Base-by-base conservation (phyloP, 2,113 vertebrate species). In the Hemibagrus wyckioides region DNA sequence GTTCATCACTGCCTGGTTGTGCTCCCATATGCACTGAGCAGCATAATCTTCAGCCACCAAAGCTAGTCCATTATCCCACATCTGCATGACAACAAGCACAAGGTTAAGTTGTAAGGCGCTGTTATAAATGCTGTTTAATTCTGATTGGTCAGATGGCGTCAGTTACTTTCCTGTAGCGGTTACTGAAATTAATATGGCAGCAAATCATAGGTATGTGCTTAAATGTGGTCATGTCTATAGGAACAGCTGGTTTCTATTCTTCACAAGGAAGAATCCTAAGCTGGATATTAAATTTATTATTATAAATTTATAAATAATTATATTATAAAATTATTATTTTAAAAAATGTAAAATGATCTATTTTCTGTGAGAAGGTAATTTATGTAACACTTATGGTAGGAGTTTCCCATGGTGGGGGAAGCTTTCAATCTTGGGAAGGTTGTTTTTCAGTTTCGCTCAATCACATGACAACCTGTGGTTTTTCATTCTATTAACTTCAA, bases 11-110 rank as follows among this genome's bases (percentile, higher is more conserved):
- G 92, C 89, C 0, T 92, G 91, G 90, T 96, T 96, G 91, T 95
- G 93, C 15, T 90, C 87, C 95, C 94, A 96, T 54, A 91, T 23
- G 63, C 95, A 96, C 63, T 92, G 92, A 6, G 91, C 65, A 0
- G 93, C 92, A 23, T 95, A 94, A 11, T 54, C 41, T 82, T 93
- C 92, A 0, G 95, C 94, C 0, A 93, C 4, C 39, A 92, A 0
- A 83, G 91, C 91, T 61, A 95, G 87, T 0, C 0, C 48, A 0
- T 91, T 0, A 76, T 94, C 91, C 95, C 95, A 96, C 84, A 50
- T 90, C 95, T 96, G 17, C 21, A 90, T 39, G 84, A 14, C 85
- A n/a, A 90, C 39, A 73, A 84, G 86, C 14, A 63, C 39, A 82
- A 1, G 5, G 48, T 44, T 44, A 25, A 71, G 30, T 65, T 25